Base-by-base conservation (phyloP, 2,797 vertebrate genomes). In the Cottoperca gobio region DNA sequence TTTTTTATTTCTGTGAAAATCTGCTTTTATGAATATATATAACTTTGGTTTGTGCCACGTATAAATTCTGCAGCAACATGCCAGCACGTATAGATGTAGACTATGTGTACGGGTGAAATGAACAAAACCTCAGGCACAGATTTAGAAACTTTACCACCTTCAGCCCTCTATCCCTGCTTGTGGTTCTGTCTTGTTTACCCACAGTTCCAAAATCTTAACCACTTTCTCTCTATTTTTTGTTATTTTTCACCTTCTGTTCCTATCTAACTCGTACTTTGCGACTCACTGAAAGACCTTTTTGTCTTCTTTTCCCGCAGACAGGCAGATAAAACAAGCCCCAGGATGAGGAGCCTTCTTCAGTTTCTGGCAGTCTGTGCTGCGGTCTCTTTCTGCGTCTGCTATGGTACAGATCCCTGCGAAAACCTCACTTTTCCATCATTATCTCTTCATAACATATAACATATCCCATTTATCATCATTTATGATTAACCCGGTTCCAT, bases 271-370 rank as follows among this genome's bases (percentile, higher is more conserved):
- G 52, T 8, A 35, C 52, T 63, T 21, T 1, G n/a, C 40, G 8
- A 49, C 63, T 85, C 66, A 62, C 37, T 67, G 42, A 71, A 61
- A 55, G 48, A 61, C 37, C 33, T 73, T 55, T 86, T 62, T 33
- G 31, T 33, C 23, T 48, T 73, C 65, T 78, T 45, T 76, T 59
- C 43, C 81, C 60, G 81, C 50, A 79, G 69, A 24, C 71, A 62
- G 60, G 23, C 64, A 14, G 62, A 72, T 39, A 52, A 28, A 77
- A 82, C 60, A 45, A 70, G 17, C 74, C 54, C 39, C 70, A 89
- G n/a, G 84, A 94, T 95, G 93, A 88, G 75, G 76, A 86, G 79
- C 61, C 62, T 92, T 45, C 83, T 95, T 14, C 78, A 57, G 71
- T 81, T 84, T 72, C 46, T 93, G 89, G 88, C 86, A 9, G 76